A percentile compares a stretch with the other conserved stretches of the same genome.
Evolutionary conservation across 1,140 invertebrate genomes (phyloP).

Genomic region (Caenorhabditis inopinata): DNA sequence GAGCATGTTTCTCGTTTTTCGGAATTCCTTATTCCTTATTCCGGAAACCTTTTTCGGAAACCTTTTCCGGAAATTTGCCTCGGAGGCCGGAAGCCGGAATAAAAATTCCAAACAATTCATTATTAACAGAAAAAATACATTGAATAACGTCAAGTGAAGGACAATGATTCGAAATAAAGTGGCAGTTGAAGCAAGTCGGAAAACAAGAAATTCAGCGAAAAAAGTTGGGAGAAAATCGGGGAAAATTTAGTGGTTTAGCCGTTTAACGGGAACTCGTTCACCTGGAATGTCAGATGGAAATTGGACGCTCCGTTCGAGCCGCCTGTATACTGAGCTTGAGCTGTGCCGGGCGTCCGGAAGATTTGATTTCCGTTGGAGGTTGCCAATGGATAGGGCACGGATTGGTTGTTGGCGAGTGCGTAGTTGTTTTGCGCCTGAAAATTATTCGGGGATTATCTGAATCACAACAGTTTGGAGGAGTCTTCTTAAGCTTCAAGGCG

Average conservation of each 20-base stretch:
- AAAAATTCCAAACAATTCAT: neutral
- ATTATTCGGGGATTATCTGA: too few relatives aligned
- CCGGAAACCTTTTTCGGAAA: too few relatives aligned
- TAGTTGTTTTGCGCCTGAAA: slow-evolving; percentile 17
- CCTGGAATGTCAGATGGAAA: slow-evolving; percentile 28
- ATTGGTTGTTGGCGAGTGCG: neutral
- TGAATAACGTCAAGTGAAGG: too few relatives aligned
- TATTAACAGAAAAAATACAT: neutral
- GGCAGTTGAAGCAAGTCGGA: neutral
- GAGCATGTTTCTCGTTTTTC: too few relatives aligned
- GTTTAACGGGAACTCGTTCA: slow-evolving; percentile 28
- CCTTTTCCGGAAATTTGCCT: too few relatives aligned
- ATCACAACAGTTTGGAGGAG: too few relatives aligned
- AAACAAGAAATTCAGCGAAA: neutral
- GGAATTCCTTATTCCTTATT: too few relatives aligned
- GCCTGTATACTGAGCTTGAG: slow-evolving; percentile 26
- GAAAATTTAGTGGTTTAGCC: slow-evolving; percentile 35
- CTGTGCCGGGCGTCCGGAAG: neutral
- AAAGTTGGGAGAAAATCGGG: too few relatives aligned
- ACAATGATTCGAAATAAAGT: too few relatives aligned
- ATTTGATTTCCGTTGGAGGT: neutral
- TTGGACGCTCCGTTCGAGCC: neutral
- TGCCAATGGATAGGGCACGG: neutral
- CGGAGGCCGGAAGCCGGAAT: neutral
- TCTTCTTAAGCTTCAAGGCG: too few relatives aligned